A percentile compares a stretch with the other conserved stretches of the same genome.
Evolutionary conservation across 2,113 vertebrate species (phyloP).

Genomic region (Hippocampus guttulatus): DNA sequence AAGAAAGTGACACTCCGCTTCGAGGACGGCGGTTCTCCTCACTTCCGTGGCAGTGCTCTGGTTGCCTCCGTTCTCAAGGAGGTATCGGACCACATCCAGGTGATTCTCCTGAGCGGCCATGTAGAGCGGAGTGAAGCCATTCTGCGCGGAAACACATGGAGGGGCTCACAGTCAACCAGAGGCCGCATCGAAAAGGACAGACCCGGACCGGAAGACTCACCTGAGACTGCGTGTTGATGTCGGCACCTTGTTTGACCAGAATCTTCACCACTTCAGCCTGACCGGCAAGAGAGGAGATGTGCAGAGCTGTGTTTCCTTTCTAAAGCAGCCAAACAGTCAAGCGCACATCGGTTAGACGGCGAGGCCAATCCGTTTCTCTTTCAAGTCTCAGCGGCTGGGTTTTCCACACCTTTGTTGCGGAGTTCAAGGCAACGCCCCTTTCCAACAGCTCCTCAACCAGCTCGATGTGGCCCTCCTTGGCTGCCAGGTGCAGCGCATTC

Average conservation of each 20-base stretch:
- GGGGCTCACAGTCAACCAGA: not conserved
- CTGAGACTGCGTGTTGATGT: constrained; percentile 95
- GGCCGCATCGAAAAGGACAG: too few species aligned
- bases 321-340: constrained; percentile 48
- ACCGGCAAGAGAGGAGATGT: constrained; percentile 93
- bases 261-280: constrained; percentile 90
- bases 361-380: not conserved
- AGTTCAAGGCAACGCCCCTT: constrained; percentile 85
- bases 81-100: constrained; percentile 90
- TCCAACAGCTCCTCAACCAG: constrained; percentile 95
- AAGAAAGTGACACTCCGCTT: not conserved
- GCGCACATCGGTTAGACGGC: not conserved
- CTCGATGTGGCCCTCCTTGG: constrained; percentile 94
- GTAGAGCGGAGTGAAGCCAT: constrained; percentile 97
- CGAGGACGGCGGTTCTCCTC: not conserved
- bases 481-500: constrained; percentile 93
- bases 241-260: constrained; percentile 88
- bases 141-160: constrained; percentile 66
- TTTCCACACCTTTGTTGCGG: constrained; percentile 88
- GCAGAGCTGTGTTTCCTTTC: constrained; percentile 98
- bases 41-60: constrained; percentile 99
- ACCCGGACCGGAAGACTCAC: constrained; percentile 53
- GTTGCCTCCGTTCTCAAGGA: constrained; percentile 95
- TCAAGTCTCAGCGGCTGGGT: not conserved
- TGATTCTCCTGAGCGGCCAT: constrained; percentile 99